Base-by-base conservation (phyloP, 2,888 invertebrate species). In the Acrobasis suavella region DNA sequence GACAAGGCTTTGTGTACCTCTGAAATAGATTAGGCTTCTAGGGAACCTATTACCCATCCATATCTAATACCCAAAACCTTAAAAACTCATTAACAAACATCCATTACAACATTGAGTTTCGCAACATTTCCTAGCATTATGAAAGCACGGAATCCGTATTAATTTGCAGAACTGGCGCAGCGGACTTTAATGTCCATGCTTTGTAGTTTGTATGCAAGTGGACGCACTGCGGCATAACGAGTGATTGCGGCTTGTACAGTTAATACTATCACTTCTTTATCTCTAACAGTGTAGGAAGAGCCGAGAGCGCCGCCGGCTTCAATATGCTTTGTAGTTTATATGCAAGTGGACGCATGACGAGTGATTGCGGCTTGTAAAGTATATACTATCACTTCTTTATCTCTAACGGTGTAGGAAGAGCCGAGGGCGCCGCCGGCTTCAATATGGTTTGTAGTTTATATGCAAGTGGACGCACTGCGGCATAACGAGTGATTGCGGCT, bases 391-490 rank as follows among this genome's bases (percentile, higher is more conserved):
- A 22, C 22, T 2, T 22, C 2, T 22, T 22, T 22, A 22, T 22
- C 5, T 5, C 22, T 22, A 22, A 22, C 22, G 22, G 22, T 2
- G 22, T 22, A 5, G 22, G 5, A n/a, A n/a, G n/a, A n/a, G n/a
- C n/a, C n/a, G n/a, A n/a, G n/a, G 56, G 50, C 52, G 42, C 39
- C 10, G n/a, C 32, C n/a, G 50, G 62, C 46, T 62, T 62, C 49
- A 39, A 58, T 62, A 62, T 58, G 62, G 58, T 50, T 22, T 64
- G 64, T 64, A 65, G 58, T 37, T 38, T 61, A 64, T 64, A 65
- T 68, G 69, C 69, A 67, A 65, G 63, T 56, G 65, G 69, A 65
- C 69, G 69, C 69, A 69, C 56, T 69, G 69, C 69, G 66, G 66
- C 63, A 65, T 32, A 7, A 32, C 32, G 7, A 32, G 32, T 32